Conservation (phyloP, 2,888 invertebrate species). For the Myathropa florea region DNA sequence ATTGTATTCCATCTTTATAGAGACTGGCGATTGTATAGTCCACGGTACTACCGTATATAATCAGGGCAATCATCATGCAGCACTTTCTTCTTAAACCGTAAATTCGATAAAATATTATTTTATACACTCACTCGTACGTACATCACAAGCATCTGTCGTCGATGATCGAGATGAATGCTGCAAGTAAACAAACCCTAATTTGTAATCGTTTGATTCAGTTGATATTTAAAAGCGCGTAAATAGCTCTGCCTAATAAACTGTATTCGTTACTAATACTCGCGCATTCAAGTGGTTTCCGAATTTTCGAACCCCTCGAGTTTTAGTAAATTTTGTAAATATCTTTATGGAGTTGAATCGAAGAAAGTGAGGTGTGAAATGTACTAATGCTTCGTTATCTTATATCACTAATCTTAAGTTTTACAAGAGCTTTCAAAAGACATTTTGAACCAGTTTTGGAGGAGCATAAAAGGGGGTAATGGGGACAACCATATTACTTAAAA, state of each 20-base stretch:
- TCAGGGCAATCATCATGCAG: slow-evolving; percentile 33
- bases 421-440: no score
- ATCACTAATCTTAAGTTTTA: background rate
- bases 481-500: no score
- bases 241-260: background rate
- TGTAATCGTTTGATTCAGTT: background rate
- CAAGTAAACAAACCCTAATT: background rate
- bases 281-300: no score
- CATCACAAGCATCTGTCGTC: background rate
- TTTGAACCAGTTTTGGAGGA: no score
- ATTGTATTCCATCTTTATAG: slow-evolving; percentile 74
- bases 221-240: background rate
- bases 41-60: slow-evolving; percentile 78
- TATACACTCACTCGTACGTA: background rate
- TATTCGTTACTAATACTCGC: background rate
- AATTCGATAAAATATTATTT: background rate
- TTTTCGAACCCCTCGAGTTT: no score
- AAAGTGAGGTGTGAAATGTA: background rate
- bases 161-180: background rate
- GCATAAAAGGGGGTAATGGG: no score
- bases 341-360: background rate
- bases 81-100: background rate
- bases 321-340: background rate
- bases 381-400: background rate
- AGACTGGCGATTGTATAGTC: slow-evolving; percentile 80